Percentiles rank a stretch among this genome's conserved stretches.
phyloP scores from a whole-genome alignment of 2,113 vertebrate genomes.

The Pygoscelis adeliae region DNA sequence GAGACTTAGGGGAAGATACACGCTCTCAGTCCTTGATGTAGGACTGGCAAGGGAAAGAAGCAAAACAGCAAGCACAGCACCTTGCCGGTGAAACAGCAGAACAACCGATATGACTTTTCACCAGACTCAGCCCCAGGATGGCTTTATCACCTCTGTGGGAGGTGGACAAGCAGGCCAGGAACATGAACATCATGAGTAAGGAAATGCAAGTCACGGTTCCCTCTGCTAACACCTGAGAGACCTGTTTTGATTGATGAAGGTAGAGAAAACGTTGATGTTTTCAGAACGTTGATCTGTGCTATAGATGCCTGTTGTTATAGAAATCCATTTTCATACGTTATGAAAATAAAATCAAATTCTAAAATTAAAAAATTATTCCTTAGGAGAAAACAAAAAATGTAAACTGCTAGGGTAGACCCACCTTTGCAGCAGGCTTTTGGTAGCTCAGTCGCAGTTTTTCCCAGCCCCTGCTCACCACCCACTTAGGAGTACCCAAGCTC shows the following conservation, averaged over 20 bases:
- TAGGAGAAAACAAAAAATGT: not conserved
- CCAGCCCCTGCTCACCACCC: not conserved
- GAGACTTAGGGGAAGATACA: not conserved
- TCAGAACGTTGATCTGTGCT: not conserved
- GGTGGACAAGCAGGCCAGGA: not conserved
- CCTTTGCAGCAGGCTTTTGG: not conserved
- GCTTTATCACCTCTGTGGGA: not conserved
- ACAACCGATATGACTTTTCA: rapidly evolving
- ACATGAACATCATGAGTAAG: not conserved
- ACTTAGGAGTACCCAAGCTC: not conserved
- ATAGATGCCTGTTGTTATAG: not conserved
- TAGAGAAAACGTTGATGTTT: not conserved
- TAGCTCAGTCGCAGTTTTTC: not conserved
- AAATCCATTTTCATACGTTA: not conserved
- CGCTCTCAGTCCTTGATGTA: not conserved
- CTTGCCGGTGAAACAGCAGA: not conserved
- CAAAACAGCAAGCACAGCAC: not conserved
- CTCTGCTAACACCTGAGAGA: not conserved
- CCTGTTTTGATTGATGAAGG: not conserved
- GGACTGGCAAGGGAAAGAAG: not conserved
- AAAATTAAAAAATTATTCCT: not conserved
- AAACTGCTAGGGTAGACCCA: not conserved
- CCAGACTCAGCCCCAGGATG: not conserved
- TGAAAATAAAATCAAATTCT: not conserved
- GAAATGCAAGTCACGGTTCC: not conserved